Conservation (phyloP, 2,113 vertebrate genomes). For the Paramormyrops kingsleyae region DNA sequence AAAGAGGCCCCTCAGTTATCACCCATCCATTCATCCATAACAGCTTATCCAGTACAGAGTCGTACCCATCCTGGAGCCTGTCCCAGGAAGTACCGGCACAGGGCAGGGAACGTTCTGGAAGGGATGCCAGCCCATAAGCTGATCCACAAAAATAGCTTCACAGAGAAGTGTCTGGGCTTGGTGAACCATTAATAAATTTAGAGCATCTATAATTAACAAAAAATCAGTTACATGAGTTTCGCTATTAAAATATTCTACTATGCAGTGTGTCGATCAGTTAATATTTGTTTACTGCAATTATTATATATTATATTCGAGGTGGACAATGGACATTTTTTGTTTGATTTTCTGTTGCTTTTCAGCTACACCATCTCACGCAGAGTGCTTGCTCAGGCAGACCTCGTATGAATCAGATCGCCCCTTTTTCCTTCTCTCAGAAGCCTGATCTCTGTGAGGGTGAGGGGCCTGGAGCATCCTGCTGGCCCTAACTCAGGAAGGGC, state of each 20-base stretch:
- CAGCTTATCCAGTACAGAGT: not conserved
- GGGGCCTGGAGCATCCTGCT: not conserved
- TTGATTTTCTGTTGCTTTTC: not conserved
- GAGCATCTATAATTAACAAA: not conserved
- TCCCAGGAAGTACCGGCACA: not conserved
- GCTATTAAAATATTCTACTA: not conserved
- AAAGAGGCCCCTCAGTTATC: not conserved
- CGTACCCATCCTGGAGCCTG: not conserved
- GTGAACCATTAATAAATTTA: not conserved
- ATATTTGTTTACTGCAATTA: not conserved
- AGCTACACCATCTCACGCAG: not conserved
- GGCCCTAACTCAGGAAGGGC: not conserved
- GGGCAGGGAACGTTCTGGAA: not conserved
- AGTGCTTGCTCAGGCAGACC: not conserved
- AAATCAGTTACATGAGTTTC: not conserved
- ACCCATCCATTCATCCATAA: constrained; percentile 4
- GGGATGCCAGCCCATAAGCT: not conserved
- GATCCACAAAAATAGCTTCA: not conserved
- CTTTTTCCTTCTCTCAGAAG: not conserved
- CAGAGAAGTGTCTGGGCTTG: not conserved
- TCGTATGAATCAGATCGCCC: not conserved
- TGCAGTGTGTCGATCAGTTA: not conserved
- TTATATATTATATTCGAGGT: not conserved
- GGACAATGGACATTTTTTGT: not conserved
- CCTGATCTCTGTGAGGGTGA: not conserved